A percentile compares a stretch with the other conserved stretches of the same genome.
Evolutionary conservation across 2,797 vertebrate genomes (phyloP).

Genomic region (Tenualosa ilisha): DNA sequence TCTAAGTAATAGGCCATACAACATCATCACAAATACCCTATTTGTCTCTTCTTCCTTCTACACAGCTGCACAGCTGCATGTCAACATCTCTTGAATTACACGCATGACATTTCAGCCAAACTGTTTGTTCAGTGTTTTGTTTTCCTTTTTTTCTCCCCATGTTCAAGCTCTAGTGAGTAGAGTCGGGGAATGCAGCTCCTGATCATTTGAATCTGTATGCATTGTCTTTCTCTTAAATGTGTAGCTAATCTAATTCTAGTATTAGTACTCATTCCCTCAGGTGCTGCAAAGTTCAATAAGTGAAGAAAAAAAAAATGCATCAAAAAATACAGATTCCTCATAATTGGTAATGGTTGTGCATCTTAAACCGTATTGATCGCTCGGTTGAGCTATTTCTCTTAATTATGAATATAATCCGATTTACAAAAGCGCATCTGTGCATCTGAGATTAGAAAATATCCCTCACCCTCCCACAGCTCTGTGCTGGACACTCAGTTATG

Average conservation of each 20-base stretch:
- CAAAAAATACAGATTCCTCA: constrained; percentile 62
- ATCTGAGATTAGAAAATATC: constrained; percentile 71
- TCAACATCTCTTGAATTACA: constrained; percentile 52
- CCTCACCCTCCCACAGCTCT: constrained; percentile 61
- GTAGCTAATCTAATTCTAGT: constrained; percentile 57
- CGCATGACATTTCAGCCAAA: constrained; percentile 48
- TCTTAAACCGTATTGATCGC: constrained; percentile 71
- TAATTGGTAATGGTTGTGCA: constrained; percentile 63
- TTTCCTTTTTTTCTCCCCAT: background rate
- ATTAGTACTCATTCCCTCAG: constrained; percentile 45
- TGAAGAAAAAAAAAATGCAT: constrained; percentile 48
- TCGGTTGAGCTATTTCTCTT: constrained; percentile 70
- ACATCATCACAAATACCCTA: background rate
- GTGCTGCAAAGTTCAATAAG: constrained; percentile 48
- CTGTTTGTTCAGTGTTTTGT: constrained; percentile 54
- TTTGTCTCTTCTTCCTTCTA: background rate
- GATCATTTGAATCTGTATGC: constrained; percentile 56
- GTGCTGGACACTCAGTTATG: constrained; percentile 56
- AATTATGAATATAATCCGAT: constrained; percentile 74
- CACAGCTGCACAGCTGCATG: constrained; percentile 16
- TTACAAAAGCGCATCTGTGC: constrained; percentile 62
- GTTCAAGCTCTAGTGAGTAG: constrained; percentile 55
- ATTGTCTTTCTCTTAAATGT: constrained; percentile 41
- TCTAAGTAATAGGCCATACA: background rate
- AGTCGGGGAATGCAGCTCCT: constrained; percentile 58